Conservation (phyloP, 2,113 vertebrate genomes). For the Gopherus flavomarginatus region DNA sequence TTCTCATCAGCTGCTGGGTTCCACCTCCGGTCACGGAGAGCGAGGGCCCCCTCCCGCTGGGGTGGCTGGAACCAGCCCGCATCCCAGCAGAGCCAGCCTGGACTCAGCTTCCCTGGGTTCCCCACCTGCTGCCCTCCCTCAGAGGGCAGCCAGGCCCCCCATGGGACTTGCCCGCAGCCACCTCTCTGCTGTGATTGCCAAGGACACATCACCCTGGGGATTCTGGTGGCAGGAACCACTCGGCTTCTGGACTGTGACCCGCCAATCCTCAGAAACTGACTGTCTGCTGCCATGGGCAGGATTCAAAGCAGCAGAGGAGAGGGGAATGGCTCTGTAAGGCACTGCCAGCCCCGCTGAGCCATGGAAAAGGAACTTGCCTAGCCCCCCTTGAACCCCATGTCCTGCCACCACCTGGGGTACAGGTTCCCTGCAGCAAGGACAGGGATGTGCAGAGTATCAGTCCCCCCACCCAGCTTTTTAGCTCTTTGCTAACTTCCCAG, state of each 20-base stretch:
- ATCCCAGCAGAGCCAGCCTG: neutral
- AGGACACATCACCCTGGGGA: neutral
- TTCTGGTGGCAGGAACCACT: fast-evolving
- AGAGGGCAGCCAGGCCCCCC: neutral
- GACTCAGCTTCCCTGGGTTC: neutral
- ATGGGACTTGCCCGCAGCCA: neutral
- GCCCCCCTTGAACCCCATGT: no score
- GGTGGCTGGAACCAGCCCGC: no score
- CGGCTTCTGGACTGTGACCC: neutral
- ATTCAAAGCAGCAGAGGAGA: neutral
- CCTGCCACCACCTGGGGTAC: no score
- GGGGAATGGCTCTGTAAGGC: neutral
- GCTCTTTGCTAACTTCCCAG: neutral
- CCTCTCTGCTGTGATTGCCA: neutral
- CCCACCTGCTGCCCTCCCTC: neutral
- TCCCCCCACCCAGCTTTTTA: no score
- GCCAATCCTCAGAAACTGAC: neutral
- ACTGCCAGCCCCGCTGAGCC: neutral
- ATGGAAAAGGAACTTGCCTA: neutral
- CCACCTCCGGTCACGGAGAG: no score
- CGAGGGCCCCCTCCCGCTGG: neutral
- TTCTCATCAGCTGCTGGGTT: neutral
- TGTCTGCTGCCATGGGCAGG: no score
- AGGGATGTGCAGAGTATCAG: no score
- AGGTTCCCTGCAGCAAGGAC: no score